A percentile compares a stretch with the other conserved stretches of the same genome.
Conservation (phyloP, 2,113 vertebrate species). For the Stomatorhinus ivindoensis region DNA sequence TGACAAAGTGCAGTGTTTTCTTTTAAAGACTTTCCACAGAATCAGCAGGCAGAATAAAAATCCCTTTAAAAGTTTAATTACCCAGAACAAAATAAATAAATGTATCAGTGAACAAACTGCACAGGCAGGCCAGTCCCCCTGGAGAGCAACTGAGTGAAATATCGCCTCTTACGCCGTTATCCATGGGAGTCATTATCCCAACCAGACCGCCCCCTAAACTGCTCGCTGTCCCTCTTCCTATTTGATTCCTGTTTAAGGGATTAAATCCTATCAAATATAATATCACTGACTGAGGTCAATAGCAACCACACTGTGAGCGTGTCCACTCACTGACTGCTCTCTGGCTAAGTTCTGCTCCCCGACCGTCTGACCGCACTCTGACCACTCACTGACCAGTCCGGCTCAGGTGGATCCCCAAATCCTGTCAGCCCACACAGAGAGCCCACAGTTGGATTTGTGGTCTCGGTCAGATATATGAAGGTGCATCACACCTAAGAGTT, state of each 20-base stretch:
- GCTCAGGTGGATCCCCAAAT: not conserved
- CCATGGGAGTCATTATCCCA: not conserved
- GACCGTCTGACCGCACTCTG: not conserved
- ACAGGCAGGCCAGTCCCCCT: not conserved
- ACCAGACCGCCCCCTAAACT: not conserved
- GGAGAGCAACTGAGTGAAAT: not conserved
- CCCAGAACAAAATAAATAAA: not conserved
- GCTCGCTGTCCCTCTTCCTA: not conserved
- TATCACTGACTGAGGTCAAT: not conserved
- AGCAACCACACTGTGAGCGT: not conserved
- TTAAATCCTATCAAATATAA: not conserved
- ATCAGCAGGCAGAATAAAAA: slow-evolving; percentile 40
- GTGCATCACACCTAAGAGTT: not conserved
- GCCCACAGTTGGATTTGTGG: not conserved
- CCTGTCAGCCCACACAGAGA: not conserved
- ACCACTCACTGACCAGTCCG: not conserved
- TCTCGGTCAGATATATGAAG: not conserved
- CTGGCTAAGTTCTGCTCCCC: not conserved
- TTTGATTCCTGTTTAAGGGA: not conserved
- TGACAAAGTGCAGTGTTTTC: slow-evolving; percentile 53
- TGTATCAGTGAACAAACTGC: not conserved
- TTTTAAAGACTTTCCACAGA: slow-evolving; percentile 16
- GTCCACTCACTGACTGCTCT: no score
- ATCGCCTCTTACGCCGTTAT: not conserved
- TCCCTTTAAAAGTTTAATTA: not conserved